Percentiles rank a stretch among this genome's conserved stretches.
Evolutionary conservation across 2,888 invertebrate genomes (phyloP).

Genomic region (Himalopsyche tibetana): DNA sequence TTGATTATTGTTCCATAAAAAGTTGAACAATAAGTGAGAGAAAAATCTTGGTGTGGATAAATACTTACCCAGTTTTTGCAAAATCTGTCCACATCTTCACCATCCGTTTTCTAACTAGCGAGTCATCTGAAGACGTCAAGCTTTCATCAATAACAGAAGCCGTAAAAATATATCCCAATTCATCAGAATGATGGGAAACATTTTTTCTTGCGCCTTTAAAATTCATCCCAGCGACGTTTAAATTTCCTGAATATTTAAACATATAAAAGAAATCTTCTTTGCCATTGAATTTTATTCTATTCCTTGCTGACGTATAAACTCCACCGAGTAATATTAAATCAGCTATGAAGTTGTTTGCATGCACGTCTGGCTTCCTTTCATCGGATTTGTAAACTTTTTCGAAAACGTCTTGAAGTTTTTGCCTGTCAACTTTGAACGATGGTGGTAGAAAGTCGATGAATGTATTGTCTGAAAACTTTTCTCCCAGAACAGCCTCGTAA

Average conservation of each 20-base stretch:
- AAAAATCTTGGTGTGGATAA: background rate
- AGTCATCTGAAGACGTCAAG: conserved; percentile 68
- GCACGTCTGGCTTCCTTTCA: conserved; percentile 48
- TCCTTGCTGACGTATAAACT: conserved; percentile 51
- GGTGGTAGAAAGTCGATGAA: conserved; percentile 48
- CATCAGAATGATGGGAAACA: conserved; percentile 47
- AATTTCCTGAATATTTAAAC: conserved; percentile 52
- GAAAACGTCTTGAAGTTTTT: conserved; percentile 69
- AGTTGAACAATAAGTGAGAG: no score
- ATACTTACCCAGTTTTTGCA: conserved; percentile 76
- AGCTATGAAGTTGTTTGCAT: conserved; percentile 50
- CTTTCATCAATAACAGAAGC: conserved; percentile 36
- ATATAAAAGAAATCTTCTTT: conserved; percentile 44
- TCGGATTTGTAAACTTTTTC: conserved; percentile 69
- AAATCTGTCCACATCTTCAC: conserved; percentile 81
- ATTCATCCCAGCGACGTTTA: background rate
- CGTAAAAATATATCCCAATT: conserved; percentile 46
- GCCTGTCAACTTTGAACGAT: conserved; percentile 67
- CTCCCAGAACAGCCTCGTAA: conserved; percentile 36
- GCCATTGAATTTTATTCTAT: conserved; percentile 35
- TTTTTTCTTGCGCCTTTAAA: background rate
- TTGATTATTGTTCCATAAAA: no score
- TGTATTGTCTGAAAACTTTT: conserved; percentile 20
- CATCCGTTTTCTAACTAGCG: conserved; percentile 72
- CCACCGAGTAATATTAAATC: conserved; percentile 56